These are phyloP conservation scores for Labeo catla DNA, from an alignment of 2,113 vertebrate genomes.

Conservation along the genomic window DNA sequence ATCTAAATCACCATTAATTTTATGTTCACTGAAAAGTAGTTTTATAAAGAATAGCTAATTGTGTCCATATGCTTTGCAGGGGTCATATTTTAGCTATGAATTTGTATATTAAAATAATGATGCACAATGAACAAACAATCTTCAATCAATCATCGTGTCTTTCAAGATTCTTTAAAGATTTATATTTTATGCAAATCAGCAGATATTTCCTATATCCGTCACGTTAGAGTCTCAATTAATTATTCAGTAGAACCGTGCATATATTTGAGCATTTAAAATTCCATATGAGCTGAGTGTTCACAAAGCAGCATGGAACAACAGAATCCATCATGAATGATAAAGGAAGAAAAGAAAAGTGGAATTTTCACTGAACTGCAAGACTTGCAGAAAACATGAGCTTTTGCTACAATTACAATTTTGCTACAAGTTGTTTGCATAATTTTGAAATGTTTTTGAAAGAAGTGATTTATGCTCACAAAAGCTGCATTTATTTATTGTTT, in stretches of 20 bases:
- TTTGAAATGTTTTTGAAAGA: too few relatives aligned
- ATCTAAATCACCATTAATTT: neutral
- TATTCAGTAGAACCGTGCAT: conserved; percentile 4
- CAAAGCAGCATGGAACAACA: neutral
- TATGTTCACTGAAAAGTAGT: neutral
- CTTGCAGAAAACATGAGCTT: neutral
- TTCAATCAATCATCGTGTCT: conserved; percentile 20
- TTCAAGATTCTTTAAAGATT: conserved; percentile 16
- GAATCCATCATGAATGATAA: neutral
- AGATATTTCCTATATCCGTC: conserved; percentile 14
- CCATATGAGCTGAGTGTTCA: neutral
- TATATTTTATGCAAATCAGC: conserved; percentile 29
- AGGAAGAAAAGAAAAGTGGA: neutral
- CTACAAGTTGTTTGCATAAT: neutral
- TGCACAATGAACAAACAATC: neutral
- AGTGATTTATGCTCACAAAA: too few relatives aligned
- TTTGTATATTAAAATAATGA: conserved; percentile 1
- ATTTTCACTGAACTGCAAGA: neutral
- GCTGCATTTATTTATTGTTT: too few relatives aligned
- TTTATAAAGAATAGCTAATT: neutral
- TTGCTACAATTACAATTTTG: neutral
- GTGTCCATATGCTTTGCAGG: neutral
- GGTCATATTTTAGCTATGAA: neutral
- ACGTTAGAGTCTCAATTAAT: neutral
- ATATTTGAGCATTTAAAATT: neutral